phyloP scores from a whole-genome alignment of 2,797 vertebrate genomes.

The Catostomus latipinnis region DNA sequence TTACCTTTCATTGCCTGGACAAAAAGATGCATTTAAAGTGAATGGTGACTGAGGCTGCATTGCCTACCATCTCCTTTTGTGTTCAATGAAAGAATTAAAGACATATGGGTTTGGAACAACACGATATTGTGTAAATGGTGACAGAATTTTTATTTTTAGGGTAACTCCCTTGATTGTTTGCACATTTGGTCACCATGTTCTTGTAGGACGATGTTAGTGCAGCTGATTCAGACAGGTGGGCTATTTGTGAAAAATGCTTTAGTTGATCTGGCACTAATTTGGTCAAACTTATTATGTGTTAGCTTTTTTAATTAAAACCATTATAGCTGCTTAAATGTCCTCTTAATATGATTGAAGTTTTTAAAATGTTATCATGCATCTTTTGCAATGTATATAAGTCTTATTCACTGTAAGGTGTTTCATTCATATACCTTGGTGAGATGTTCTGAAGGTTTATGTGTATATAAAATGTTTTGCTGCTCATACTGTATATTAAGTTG shows the following conservation, averaged over 20 bases:
- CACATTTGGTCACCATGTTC: not conserved
- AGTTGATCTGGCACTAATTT: not conserved
- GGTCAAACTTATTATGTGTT: not conserved
- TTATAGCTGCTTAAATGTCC: too few relatives aligned
- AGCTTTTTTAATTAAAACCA: too few relatives aligned
- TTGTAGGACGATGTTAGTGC: not conserved
- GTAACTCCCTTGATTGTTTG: too few relatives aligned
- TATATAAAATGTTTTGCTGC: not conserved
- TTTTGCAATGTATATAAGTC: not conserved
- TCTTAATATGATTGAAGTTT: too few relatives aligned
- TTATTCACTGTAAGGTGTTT: constrained; percentile 16
- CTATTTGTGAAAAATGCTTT: not conserved
- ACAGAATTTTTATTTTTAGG: too few relatives aligned
- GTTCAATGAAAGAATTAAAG: too few relatives aligned
- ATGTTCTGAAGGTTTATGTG: constrained; percentile 1
- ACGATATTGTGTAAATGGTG: too few relatives aligned
- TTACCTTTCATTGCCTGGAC: too few relatives aligned
- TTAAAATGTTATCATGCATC: not conserved
- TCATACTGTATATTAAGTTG: not conserved
- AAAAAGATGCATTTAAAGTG: too few relatives aligned
- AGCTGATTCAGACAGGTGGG: not conserved
- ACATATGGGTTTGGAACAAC: too few relatives aligned
- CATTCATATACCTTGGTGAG: not conserved
- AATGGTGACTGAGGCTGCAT: too few relatives aligned
- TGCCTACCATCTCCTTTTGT: too few relatives aligned